Conservation (phyloP, 2,888 invertebrate species). For the Exocentrus adspersus region DNA sequence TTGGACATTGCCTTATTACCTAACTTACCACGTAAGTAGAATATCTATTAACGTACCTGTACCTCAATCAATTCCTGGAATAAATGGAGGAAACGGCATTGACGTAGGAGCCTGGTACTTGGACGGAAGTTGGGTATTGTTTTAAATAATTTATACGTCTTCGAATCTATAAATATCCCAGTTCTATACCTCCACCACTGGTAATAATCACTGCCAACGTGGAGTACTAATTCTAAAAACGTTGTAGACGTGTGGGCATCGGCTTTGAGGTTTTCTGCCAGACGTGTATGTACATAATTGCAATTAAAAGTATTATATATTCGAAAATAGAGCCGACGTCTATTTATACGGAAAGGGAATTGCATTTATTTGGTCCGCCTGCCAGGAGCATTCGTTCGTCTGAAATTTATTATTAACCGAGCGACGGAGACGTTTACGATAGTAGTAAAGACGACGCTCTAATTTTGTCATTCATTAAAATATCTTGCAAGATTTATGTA, state of each 20-base stretch:
- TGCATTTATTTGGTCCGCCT: neutral
- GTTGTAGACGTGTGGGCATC: neutral
- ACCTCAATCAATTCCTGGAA: neutral
- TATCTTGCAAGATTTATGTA: no score
- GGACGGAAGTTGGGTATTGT: no score
- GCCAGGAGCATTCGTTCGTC: neutral
- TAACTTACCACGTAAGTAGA: no score
- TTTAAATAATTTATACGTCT: neutral
- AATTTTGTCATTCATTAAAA: no score
- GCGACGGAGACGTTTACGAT: neutral
- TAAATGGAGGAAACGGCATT: neutral
- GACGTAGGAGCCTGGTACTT: neutral
- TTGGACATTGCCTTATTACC: no score
- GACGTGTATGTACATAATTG: neutral
- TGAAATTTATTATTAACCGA: neutral
- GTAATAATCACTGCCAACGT: neutral
- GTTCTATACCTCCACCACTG: no score
- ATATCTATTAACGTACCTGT: no score
- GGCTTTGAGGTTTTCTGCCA: neutral
- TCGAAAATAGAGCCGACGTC: neutral
- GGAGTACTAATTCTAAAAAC: neutral
- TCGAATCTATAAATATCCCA: neutral
- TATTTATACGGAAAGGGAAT: neutral
- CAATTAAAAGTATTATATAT: neutral
- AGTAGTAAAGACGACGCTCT: neutral